Base-by-base conservation (phyloP, 35 echinoderm and acorn worm genomes). In the Apostichopus japonicus region DNA sequence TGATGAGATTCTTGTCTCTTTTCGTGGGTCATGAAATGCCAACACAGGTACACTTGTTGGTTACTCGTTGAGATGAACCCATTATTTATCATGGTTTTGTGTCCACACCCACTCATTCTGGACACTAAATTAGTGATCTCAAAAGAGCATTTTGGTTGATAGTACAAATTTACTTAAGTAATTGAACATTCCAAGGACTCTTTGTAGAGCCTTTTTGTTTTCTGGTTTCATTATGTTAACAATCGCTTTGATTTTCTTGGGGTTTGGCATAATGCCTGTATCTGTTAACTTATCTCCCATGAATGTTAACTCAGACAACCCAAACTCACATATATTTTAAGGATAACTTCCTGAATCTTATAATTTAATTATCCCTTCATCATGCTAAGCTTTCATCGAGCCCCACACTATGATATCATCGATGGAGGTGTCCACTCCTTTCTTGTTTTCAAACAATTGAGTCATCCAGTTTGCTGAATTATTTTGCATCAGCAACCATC, bases 311-410 rank as follows among this genome's bases (percentile, higher is more conserved):
- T 94, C 87, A 7, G 76, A 79, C 6, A 78, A 23, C 16, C 17
- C 87, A 44, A 94, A 56, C 23, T 83, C 56, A 55, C 90, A 92
- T 95, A 92, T n/a, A 95, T 27, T 44, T 88, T 95, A 2, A 92
- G 23, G 23, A 92, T 95, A 63, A 86, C 91, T 77, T 77, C 54
- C 77, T 54, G 15, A 4, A 54, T 92, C 24, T 16, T 87, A 23
- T 6, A 95, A 90, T 33, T 51, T 52, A 92, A 27, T 15, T n/a
- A 92, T 27, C 22, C 94, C 27, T 91, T 21, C 70, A 61, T 92
- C 58, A 21, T 95, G 90, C 59, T 95, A 27, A 65, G 86, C 63
- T 87, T 78, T 95, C 4, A 25, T 92, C 78, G 27, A 61, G 0
- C 90, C 90, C 83, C 51, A 87, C 5, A 95, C 56, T 6, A 92